Evolutionary conservation across 2,888 invertebrate genomes (phyloP).

Genomic region (Xestoiulus laeticollis): DNA sequence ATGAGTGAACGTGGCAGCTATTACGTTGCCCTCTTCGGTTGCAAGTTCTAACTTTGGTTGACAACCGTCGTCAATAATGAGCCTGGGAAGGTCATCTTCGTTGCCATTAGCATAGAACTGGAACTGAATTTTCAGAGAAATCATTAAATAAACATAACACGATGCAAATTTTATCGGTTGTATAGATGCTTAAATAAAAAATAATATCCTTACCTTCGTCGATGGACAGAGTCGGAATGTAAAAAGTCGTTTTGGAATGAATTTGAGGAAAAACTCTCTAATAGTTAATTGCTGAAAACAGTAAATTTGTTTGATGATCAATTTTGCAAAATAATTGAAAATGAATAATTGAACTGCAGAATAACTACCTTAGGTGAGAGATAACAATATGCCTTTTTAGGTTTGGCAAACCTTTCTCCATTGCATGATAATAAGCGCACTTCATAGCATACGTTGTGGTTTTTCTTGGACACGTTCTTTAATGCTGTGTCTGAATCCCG

Average conservation of each 20-base stretch:
- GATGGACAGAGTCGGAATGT: slow-evolving; percentile 93
- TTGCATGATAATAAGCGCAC: slow-evolving; percentile 76
- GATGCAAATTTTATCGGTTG: not conserved
- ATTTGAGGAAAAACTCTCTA: slow-evolving; percentile 91
- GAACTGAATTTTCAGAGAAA: slow-evolving; percentile 67
- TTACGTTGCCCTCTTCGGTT: slow-evolving; percentile 85
- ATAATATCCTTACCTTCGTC: slow-evolving; percentile 71
- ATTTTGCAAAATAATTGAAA: not conserved
- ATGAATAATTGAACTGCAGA: not conserved
- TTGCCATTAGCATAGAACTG: slow-evolving; percentile 73
- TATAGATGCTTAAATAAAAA: not conserved
- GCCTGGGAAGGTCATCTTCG: slow-evolving; percentile 69
- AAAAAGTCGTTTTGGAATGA: slow-evolving; percentile 89
- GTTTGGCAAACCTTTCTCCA: slow-evolving; percentile 74
- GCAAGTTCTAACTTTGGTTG: slow-evolving; percentile 85
- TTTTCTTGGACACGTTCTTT: slow-evolving; percentile 84
- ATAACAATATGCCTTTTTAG: slow-evolving; percentile 88
- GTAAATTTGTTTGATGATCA: not conserved
- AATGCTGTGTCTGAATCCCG: slow-evolving; percentile 84
- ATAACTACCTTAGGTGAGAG: slow-evolving; percentile 79
- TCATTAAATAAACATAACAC: not conserved
- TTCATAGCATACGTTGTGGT: slow-evolving; percentile 83
- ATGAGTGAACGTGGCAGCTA: slow-evolving; percentile 91
- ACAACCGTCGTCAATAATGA: slow-evolving; percentile 89
- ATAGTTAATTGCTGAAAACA: slow-evolving; percentile 77